Base-by-base conservation (phyloP, 1,140 invertebrate genomes). In the Leptinotarsa undecemlineata region DNA sequence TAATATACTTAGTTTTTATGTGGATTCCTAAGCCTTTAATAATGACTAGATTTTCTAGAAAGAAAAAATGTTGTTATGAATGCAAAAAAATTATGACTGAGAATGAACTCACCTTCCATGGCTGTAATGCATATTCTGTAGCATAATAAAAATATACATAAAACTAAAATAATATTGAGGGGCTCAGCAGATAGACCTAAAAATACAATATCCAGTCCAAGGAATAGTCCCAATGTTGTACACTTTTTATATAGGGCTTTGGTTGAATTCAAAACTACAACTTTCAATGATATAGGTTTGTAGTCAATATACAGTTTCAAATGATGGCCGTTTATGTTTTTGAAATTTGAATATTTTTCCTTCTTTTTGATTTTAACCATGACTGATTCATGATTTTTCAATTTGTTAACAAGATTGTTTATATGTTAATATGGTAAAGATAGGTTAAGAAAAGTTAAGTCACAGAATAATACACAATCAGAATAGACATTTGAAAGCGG, bases 21-120 rank as follows among this genome's bases (percentile, higher is more conserved):
- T 72, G 6, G 15, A 63, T 48, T 17, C 71, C 71, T 33, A 72
- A 15, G 63, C 57, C 71, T 64, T 64, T 72, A 19, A 72, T 64
- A n/a, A 64, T 21, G 33, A 64, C 20, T 63, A 72, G 42, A 72
- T 21, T 72, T 72, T 72, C 71, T 72, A 20, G 20, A 72, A 72
- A 42, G 6, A 20, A 64, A 72, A 42, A 42, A 11, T 42, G 1
- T 11, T 42, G 8, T 42, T 11, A 42, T 42, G 33, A 42, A 11
- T 42, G 33, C 33, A 42, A 42, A 42, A 42, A 1, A 42, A 42
- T 42, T 42, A 42, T 8, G 33, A 42, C 33, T 11, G 2, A 0
- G 8, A 42, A 42, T 21, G 21, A 48, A 51, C 48, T 33, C 26
- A 61, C 69, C 69, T 61, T 62, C 60, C 17, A 33, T 71, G 21